Evolutionary conservation across 2,888 invertebrate genomes (phyloP), one percentile per base, ranked within the genome.

Genomic region (Julus scanicus): DNA sequence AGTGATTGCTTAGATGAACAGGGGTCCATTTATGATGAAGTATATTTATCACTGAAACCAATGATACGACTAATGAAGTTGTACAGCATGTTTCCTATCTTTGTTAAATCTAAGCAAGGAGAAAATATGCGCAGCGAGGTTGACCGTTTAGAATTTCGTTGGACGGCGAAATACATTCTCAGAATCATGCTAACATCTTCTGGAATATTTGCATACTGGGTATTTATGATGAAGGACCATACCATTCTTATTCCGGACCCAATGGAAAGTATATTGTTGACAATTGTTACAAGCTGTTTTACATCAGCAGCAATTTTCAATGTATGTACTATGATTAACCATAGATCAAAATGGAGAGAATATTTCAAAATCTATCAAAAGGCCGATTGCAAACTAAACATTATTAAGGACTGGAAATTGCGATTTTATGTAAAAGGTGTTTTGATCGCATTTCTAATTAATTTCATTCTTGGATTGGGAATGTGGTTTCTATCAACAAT

Each of bases 1-100:
- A 71, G 20, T 29, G 63, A 8, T 20, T 8, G 4, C 20, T 15
- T 20, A 63, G 63, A 20, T n/a, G 63, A 63, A 63, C 1, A 11
- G 20, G 29, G 20, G 8, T 89, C 96, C 94, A 84, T 90, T 87
- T 89, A 89, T 89, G 44, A 57, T 86, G 29, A 85, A 20, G 49
- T 48, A 2, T 90, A 88, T 0, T 92, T 91, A 11, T 13, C 53
- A 57, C 13, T 63, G 39, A 53, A 37, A 71, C 29, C 71, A 39
- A 39, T 85, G 13, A 1, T 71, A 20, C 6, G 11, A 29, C 8
- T 85, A 49, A 20, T 85, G 85, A 20, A 39, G 40, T 39, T 85
- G 0, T 13, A 85, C 39, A 40, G 48, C 20, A 44, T 85, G 20
- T 49, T 85, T 9, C 85, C 85, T n/a, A 85, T 44, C 40, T 39